Evolutionary conservation across 2,797 vertebrate genomes (phyloP), one percentile per base, ranked within the genome.

Genomic region (Heterohyrax brucei): DNA sequence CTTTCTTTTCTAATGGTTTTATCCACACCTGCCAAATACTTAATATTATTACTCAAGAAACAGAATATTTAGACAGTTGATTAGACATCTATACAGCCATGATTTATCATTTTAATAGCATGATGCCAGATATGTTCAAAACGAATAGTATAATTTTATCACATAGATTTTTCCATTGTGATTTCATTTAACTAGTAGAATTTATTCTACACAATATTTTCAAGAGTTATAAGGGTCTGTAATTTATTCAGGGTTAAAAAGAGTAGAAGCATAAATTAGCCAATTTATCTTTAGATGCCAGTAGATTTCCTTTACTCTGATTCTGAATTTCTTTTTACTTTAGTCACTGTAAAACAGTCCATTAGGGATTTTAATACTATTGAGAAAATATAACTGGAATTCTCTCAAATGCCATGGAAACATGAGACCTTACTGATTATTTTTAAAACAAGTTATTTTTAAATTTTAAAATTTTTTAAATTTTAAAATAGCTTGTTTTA

Each of bases 131-230:
- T 73, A 93, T 44, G 76, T 10, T 84, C 84, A 83, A 26, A 22
- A 64, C 33, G 0, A 56, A 1, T 0, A 56, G 3, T 3, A 13
- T 72, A 22, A 3, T 64, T 61, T 89, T 93, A 92, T 64, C 10
- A 84, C 44, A 44, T 85, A n/a, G 1, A 48, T 50, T 76, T 96
- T 87, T 26, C 2, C 5, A 73, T 75, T 76, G 4, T 84, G 39
- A 62, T 1, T 50, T 86, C 33, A 66, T 26, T 73, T 80, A 77
- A 87, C 68, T 33, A 75, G 70, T 21, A 28, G 3, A 61, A 68
- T 87, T 56, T 93, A 24, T 82, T 95, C 16, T 75, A 82, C 50
- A 33, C 2, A 50, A 13, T 76, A 21, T 76, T 92, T 95, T 2
- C 0, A 64, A 75, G 16, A 83, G 16, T 5, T 79, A 87, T 79